These are phyloP conservation scores for Coenonympha arcania DNA, from an alignment of 2,888 invertebrate species.

Conservation along the genomic window DNA sequence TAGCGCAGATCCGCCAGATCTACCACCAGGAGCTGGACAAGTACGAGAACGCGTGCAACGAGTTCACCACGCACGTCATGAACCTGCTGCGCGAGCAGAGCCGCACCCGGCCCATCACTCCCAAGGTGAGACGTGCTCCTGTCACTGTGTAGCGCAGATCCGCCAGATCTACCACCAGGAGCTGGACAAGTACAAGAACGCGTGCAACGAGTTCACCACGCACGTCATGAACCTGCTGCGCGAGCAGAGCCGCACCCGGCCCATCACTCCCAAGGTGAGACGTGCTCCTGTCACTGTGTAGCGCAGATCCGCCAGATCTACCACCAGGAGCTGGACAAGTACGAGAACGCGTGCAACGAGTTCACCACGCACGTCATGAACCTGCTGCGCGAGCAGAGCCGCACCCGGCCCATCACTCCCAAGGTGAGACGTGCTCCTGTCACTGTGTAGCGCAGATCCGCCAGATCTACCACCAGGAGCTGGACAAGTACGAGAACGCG, in stretches of 20 bases:
- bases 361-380: slow-evolving; percentile 99
- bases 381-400: slow-evolving; percentile 94
- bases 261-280: slow-evolving; percentile 99
- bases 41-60: slow-evolving; percentile 99
- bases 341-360: slow-evolving; percentile 99
- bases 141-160: no score
- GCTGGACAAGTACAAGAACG: slow-evolving; percentile 99
- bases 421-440: no score
- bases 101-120: slow-evolving; percentile 97
- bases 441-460: slow-evolving; percentile 99
- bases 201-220: slow-evolving; percentile 99
- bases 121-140: no score
- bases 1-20: slow-evolving; percentile 98
- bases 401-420: slow-evolving; percentile 98
- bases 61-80: slow-evolving; percentile 99
- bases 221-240: slow-evolving; percentile 98
- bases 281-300: no score
- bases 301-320: slow-evolving; percentile 99
- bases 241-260: slow-evolving; percentile 97
- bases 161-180: slow-evolving; percentile 99
- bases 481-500: slow-evolving; percentile 99
- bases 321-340: slow-evolving; percentile 99
- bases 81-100: slow-evolving; percentile 97
- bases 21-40: slow-evolving; percentile 99
- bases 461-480: slow-evolving; percentile 98